These are phyloP conservation scores for Cephalopachus bancanus DNA, from an alignment of 2,797 vertebrate genomes.

Conservation along the genomic window DNA sequence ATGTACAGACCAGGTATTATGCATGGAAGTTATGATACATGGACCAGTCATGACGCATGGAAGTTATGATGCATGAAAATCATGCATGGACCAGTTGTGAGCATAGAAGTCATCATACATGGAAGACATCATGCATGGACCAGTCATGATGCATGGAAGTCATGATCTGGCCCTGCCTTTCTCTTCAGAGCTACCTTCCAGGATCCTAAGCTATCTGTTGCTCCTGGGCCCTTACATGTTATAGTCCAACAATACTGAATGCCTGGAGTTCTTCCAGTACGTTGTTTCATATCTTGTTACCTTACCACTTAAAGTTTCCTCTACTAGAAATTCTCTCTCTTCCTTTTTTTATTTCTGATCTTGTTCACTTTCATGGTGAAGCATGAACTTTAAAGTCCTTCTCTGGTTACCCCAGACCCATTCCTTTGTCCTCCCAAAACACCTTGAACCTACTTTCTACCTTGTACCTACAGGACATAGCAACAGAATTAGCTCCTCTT, in stretches of 20 bases:
- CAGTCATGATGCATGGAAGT: background rate
- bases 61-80: too few relatives aligned
- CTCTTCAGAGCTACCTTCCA: background rate
- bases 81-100: background rate
- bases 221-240: background rate
- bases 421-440: too few relatives aligned
- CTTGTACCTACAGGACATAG: accelerated
- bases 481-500: background rate
- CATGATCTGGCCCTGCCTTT: too few relatives aligned
- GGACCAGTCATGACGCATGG: background rate
- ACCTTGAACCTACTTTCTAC: background rate
- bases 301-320: background rate
- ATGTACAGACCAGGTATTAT: too few relatives aligned
- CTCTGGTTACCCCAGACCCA: background rate
- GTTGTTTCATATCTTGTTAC: background rate
- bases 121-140: too few relatives aligned
- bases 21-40: background rate
- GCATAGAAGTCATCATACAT: too few relatives aligned
- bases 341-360: background rate
- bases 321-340: background rate
- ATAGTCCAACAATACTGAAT: background rate
- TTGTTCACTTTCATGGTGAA: background rate
- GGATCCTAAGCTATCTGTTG: background rate
- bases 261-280: background rate
- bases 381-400: background rate